Percentiles rank a stretch among this genome's conserved stretches.
Evolutionary conservation across 2,113 vertebrate genomes (phyloP).

Genomic region (Melanocharis versteri): DNA sequence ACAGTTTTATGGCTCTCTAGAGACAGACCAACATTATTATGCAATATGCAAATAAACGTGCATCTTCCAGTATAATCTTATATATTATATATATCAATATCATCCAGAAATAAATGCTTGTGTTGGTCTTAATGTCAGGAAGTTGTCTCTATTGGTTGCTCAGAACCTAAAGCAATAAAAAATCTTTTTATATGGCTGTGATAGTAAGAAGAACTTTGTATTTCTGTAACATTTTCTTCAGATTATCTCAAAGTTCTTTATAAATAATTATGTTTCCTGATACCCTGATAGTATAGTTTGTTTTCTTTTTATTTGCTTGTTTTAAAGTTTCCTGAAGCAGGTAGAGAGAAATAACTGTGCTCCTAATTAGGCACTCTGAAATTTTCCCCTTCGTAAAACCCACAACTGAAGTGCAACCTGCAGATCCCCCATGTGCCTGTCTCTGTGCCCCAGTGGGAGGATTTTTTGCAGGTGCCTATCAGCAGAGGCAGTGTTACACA

Average conservation of each 20-base stretch:
- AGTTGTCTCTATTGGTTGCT: background rate
- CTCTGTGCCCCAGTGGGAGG: background rate
- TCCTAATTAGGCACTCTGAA: background rate
- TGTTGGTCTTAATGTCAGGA: background rate
- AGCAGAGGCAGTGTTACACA: background rate
- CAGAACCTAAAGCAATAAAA: background rate
- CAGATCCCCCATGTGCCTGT: background rate
- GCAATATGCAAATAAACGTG: background rate
- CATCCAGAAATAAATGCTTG: background rate
- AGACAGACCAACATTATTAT: background rate
- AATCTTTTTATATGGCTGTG: background rate
- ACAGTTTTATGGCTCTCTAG: background rate
- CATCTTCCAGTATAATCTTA: background rate
- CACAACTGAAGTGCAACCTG: background rate
- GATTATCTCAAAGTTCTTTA: background rate
- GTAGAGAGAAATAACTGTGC: background rate
- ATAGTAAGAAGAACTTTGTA: background rate
- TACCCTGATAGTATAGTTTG: background rate
- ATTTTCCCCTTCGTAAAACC: background rate
- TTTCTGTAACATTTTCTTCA: background rate
- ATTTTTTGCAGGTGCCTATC: background rate
- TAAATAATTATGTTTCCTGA: background rate
- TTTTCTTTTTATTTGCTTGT: background rate
- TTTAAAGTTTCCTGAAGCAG: background rate
- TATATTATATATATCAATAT: background rate